Percentiles rank a stretch among this genome's conserved stretches.
These are phyloP conservation scores for Myodes glareolus DNA, from an alignment of 2,113 vertebrate genomes.

Conservation along the genomic window DNA sequence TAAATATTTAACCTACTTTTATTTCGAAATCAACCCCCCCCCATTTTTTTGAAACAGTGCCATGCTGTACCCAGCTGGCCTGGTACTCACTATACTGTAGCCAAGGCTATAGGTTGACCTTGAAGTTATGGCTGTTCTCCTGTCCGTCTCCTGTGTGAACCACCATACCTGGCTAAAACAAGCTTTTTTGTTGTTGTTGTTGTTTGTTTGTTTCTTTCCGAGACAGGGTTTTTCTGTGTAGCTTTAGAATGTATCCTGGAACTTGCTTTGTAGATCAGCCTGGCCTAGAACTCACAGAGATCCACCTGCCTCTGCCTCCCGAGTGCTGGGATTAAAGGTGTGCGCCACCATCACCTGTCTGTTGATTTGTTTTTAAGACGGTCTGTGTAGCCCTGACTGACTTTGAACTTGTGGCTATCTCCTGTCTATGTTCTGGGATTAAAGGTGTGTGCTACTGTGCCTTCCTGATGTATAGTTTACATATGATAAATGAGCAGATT, in stretches of 20 bases:
- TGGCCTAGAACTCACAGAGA: no score
- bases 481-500: background rate
- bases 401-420: background rate
- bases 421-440: background rate
- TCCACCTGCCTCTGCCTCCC: no score
- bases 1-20: slow-evolving; percentile 37
- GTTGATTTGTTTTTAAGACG: no score
- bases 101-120: background rate
- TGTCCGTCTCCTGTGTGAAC: background rate
- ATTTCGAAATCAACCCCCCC: background rate
- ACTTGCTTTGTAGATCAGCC: no score
- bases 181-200: background rate
- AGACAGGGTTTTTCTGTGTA: no score
- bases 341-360: no score
- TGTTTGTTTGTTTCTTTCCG: background rate
- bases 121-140: background rate
- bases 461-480: background rate
- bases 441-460: background rate
- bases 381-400: background rate
- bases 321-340: no score
- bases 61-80: background rate
- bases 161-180: background rate
- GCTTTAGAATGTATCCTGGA: no score
- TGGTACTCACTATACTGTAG: background rate
- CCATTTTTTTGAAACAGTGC: background rate